Base-by-base conservation (phyloP, 2,888 invertebrate species). In the Geotrupes spiniger region DNA sequence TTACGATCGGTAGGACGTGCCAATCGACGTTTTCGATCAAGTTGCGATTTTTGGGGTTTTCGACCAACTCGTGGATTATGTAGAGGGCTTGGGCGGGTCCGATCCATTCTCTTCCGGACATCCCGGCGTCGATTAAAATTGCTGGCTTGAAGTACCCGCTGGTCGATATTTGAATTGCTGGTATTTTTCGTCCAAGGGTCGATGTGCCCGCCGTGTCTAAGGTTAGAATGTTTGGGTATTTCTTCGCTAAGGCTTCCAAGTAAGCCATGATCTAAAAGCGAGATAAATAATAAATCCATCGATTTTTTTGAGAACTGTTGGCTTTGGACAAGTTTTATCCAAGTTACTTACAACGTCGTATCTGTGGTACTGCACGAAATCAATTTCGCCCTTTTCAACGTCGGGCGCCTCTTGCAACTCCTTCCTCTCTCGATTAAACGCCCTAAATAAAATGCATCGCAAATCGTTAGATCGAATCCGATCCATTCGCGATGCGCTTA, bases 61-160 rank as follows among this genome's bases (percentile, higher is more conserved):
- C 29, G 61, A 80, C 77, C 51, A 85, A 66, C 48, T 82, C 74
- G 46, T 79, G 70, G 37, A 84, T 77, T 28, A 79, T 69, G 63
- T 82, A 83, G 2, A 84, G 66, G 0, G 80, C 75, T 1, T 76
- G 78, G 0, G 80, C 78, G 0, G 82, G 79, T 0, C 84, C 80
- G 42, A 83, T 81, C 85, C 85, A 85, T 68, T 85, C 85, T 1
- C 84, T 76, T 0, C 84, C 83, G 64, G 84, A 84, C 44, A 84
- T 79, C 52, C 77, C 78, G 2, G 76, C 80, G 54, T 79, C 77
- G 61, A 81, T 64, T 56, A 78, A 75, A 60, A 80, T 76, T 2
- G 78, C 71, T 0, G 75, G 76, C 66, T 79, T 74, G 64, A 68
- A 72, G 9, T 11, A 31, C 3, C 17, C n/a, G 21, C 42, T 36